Evolutionary conservation across 2,797 vertebrate species (phyloP), one percentile per base, ranked within the genome.

Genomic region (Crocodylus rhombifer): DNA sequence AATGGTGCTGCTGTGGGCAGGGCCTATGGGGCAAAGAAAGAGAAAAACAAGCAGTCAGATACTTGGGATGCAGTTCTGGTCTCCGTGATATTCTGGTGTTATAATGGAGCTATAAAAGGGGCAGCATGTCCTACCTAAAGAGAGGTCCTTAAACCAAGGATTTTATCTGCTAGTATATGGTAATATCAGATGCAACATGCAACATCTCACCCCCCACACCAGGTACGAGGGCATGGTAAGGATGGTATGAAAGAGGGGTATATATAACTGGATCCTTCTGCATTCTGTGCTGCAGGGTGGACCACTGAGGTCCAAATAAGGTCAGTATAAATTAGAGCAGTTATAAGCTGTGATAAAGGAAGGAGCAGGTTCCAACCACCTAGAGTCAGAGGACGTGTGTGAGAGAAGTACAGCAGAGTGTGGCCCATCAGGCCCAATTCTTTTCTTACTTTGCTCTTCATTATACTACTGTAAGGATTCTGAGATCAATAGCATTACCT

Each of bases 221-320:
- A 25, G 1, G 15, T 56, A 55, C 2, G 63, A 63, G 75, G 91
- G 73, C 36, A 91, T 14, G 57, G 75, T 63, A 87, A 80, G 83
- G 80, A 58, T 36, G 77, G 56, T 13, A 9, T 65, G 62, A 81
- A 82, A 84, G 83, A 93, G 56, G 51, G 67, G 90, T 42, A 42
- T 42, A 61, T 57, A 80, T 10, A 75, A 33, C 23, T 64, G 0
- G 0, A 30, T 12, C 83, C 42, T 60, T 55, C 77, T 61, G 64
- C 77, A 81, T 28, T 36, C 92, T 42, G 42, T 42, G 71, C 77
- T 69, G 62, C 42, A 77, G 36, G 75, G 36, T 57, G 23, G 88
- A 67, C 84, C 75, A 73, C 17, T 0, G 0, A 65, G 23, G 12
- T 64, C 62, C 0, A 0, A 16, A 42, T 26, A 60, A 83, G 88